These are phyloP conservation scores for Criorhina ranunculi DNA, from an alignment of 2,888 invertebrate species.

Conservation along the genomic window DNA sequence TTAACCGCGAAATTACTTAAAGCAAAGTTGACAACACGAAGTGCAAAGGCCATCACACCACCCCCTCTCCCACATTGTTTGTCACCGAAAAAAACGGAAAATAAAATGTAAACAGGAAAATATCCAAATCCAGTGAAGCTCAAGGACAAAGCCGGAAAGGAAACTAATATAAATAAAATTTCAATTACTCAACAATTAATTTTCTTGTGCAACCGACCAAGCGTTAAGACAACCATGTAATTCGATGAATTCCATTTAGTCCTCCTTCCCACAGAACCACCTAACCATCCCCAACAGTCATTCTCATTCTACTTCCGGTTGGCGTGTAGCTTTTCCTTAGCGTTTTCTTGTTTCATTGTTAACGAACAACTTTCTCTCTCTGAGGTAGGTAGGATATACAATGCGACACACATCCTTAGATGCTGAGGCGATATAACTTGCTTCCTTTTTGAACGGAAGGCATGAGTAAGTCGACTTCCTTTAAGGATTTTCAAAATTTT, in stretches of 20 bases:
- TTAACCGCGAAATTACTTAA: constrained; percentile 70
- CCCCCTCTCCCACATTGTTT: background rate
- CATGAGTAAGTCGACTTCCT: constrained; percentile 8
- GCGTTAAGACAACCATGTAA: constrained; percentile 81
- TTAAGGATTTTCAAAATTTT: constrained; percentile 52
- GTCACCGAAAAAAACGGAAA: constrained; percentile 13
- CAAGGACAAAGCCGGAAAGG: constrained; percentile 79
- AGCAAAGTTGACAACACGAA: constrained; percentile 52
- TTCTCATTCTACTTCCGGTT: constrained; percentile 52
- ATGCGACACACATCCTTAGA: constrained; percentile 58
- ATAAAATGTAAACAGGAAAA: constrained; percentile 70
- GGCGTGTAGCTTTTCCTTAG: constrained; percentile 35
- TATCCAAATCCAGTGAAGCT: constrained; percentile 68
- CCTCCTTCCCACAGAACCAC: too few species aligned
- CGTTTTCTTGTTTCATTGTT: constrained; percentile 56
- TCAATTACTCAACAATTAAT: constrained; percentile 85
- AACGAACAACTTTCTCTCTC: constrained; percentile 28
- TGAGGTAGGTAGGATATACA: constrained; percentile 59
- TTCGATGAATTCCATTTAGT: constrained; percentile 72
- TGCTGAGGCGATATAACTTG: constrained; percentile 76
- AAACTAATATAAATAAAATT: constrained; percentile 85
- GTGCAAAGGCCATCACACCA: constrained; percentile 10
- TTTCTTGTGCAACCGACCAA: constrained; percentile 83
- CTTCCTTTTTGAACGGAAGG: constrained; percentile 69
- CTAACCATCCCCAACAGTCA: constrained; percentile 3